Conservation (phyloP, 2,888 invertebrate species). For the Drosophila quinaria region DNA sequence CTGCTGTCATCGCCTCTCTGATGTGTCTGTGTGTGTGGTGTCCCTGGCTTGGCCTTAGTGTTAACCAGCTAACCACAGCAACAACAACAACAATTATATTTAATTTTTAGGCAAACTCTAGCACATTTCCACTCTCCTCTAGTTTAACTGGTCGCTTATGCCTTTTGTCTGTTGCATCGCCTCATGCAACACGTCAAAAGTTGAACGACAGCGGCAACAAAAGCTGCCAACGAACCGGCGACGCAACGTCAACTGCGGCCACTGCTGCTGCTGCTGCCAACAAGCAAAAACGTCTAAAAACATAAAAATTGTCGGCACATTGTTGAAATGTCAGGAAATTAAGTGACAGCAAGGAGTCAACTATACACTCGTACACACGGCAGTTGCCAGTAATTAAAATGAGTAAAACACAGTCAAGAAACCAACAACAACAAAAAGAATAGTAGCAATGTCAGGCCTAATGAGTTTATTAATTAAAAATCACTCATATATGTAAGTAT, state of each 20-base stretch:
- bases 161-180: slow-evolving; percentile 61
- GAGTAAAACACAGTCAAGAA: slow-evolving; percentile 54
- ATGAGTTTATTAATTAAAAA: slow-evolving; percentile 81
- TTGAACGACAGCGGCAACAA: slow-evolving; percentile 78
- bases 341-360: slow-evolving; percentile 61
- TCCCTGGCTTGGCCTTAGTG: slow-evolving; percentile 50
- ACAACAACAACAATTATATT: slow-evolving; percentile 56
- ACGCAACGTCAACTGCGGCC: slow-evolving; percentile 52
- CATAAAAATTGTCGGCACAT: slow-evolving; percentile 73
- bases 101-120: slow-evolving; percentile 75
- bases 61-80: slow-evolving; percentile 60
- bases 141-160: slow-evolving; percentile 44
- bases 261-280: slow-evolving; percentile 28
- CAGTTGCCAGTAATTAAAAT: slow-evolving; percentile 79
- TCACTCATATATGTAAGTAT: slow-evolving; percentile 56
- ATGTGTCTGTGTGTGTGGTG: slow-evolving; percentile 11
- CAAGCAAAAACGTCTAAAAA: slow-evolving; percentile 59
- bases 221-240: slow-evolving; percentile 65
- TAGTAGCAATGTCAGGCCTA: slow-evolving; percentile 55
- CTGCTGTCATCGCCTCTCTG: slow-evolving; percentile 49
- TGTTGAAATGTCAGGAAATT: slow-evolving; percentile 79
- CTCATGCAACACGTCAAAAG: slow-evolving; percentile 78
- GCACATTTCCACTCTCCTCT: slow-evolving; percentile 57
- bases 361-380: slow-evolving; percentile 41
- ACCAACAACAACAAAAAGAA: slow-evolving; percentile 26